These are phyloP conservation scores for Eulimnadia texana DNA, from an alignment of 1,140 invertebrate species.

Conservation along the genomic window DNA sequence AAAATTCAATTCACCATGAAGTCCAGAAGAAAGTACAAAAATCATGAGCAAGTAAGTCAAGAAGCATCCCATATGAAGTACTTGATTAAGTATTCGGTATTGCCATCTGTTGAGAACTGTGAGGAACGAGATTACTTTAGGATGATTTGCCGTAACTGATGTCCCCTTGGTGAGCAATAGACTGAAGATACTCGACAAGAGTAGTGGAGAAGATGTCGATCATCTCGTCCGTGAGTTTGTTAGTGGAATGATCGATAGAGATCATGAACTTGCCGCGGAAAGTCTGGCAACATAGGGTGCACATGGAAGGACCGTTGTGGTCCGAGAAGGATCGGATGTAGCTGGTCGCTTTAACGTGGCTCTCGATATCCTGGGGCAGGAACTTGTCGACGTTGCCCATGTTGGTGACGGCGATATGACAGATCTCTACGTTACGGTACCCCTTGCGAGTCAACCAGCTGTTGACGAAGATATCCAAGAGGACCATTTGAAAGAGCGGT, in stretches of 20 bases:
- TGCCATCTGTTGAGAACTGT: too few relatives aligned
- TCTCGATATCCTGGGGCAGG: neutral
- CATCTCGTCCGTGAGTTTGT: neutral
- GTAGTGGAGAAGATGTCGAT: too few relatives aligned
- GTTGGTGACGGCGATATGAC: neutral
- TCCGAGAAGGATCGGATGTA: neutral
- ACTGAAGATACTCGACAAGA: too few relatives aligned
- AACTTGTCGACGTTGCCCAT: neutral
- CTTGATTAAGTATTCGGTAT: too few relatives aligned
- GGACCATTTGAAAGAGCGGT: neutral
- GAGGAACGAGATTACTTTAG: too few relatives aligned
- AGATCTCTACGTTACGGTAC: neutral
- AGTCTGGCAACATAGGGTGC: neutral
- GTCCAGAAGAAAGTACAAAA: too few relatives aligned
- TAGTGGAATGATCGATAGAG: neutral
- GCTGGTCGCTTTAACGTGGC: neutral
- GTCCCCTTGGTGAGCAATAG: too few relatives aligned
- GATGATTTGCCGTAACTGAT: too few relatives aligned
- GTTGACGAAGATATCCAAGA: neutral
- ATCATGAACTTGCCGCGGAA: neutral
- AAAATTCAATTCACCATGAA: too few relatives aligned
- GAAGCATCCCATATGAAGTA: too few relatives aligned
- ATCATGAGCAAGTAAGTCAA: too few relatives aligned
- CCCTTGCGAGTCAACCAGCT: neutral
- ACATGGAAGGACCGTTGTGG: neutral